Evolutionary conservation across 2,113 vertebrate species (phyloP).

Genomic region (Perca schrenkii): DNA sequence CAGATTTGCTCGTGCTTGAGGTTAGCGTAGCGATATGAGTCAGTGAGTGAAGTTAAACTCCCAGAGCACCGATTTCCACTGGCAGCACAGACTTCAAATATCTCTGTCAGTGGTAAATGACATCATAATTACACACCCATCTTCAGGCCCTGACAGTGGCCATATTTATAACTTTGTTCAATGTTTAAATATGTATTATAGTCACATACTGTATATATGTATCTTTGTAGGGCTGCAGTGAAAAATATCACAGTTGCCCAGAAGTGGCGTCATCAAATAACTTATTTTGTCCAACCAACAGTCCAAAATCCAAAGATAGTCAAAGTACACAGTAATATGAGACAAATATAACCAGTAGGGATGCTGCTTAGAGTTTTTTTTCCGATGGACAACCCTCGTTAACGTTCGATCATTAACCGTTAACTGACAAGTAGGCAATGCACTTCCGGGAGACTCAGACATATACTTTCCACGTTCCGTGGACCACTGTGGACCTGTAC

Average conservation of each 20-base stretch:
- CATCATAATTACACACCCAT: conserved; percentile 31
- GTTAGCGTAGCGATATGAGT: conserved; percentile 60
- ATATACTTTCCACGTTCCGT: too few species aligned
- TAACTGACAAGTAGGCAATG: too few species aligned
- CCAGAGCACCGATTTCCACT: conserved; percentile 60
- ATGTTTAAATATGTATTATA: neutral
- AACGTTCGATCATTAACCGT: too few species aligned
- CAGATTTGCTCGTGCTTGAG: conserved; percentile 77
- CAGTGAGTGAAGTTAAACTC: conserved; percentile 58
- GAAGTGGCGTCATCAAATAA: neutral
- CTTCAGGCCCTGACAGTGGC: conserved; percentile 3
- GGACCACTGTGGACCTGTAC: too few species aligned
- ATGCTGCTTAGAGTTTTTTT: too few species aligned
- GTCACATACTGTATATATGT: neutral
- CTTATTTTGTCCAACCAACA: neutral
- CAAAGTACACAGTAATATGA: neutral
- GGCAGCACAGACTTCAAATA: conserved; percentile 64
- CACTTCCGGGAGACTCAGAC: too few species aligned
- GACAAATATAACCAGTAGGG: neutral
- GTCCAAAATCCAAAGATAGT: neutral
- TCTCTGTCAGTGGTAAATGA: conserved; percentile 50
- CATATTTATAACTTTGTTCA: conserved; percentile 7
- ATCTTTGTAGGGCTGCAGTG: neutral
- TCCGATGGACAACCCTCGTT: too few species aligned
- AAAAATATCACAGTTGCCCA: neutral